Conservation (phyloP, 2,113 vertebrate species). For the Macheiramphus alcinus region DNA sequence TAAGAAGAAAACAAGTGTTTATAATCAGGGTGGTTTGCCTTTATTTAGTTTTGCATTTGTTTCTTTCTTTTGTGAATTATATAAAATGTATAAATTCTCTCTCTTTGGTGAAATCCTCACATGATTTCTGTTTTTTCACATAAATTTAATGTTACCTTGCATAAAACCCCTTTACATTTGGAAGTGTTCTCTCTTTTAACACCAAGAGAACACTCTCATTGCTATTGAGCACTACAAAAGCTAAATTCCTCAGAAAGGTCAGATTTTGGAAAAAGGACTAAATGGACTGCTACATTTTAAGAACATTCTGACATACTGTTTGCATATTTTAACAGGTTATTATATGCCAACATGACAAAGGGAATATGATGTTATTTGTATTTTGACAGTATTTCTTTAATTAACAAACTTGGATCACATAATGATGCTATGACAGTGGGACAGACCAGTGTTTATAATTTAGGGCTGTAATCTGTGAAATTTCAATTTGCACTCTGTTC, state of each 20-base stretch:
- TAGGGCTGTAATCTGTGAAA: not conserved
- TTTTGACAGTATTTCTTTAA: not conserved
- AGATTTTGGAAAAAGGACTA: not conserved
- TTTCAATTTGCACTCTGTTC: not conserved
- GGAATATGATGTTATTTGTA: not conserved
- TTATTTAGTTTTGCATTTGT: not conserved
- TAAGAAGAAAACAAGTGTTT: not conserved
- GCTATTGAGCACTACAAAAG: not conserved
- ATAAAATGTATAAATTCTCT: not conserved
- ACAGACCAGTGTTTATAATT: not conserved
- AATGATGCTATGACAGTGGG: not conserved
- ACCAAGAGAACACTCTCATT: not conserved
- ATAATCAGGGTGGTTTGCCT: not conserved
- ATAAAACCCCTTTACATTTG: not conserved
- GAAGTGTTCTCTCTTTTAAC: not conserved
- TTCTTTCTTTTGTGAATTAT: not conserved
- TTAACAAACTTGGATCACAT: not conserved
- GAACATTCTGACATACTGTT: not conserved
- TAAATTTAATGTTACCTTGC: not conserved
- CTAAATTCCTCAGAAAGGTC: not conserved
- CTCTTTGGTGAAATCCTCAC: not conserved
- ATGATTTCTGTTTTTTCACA: not conserved
- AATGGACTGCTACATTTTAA: not conserved
- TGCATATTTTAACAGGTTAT: not conserved
- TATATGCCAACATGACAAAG: not conserved